phyloP scores from a whole-genome alignment of 2,888 invertebrate genomes.

The Drosophila meridiana region DNA sequence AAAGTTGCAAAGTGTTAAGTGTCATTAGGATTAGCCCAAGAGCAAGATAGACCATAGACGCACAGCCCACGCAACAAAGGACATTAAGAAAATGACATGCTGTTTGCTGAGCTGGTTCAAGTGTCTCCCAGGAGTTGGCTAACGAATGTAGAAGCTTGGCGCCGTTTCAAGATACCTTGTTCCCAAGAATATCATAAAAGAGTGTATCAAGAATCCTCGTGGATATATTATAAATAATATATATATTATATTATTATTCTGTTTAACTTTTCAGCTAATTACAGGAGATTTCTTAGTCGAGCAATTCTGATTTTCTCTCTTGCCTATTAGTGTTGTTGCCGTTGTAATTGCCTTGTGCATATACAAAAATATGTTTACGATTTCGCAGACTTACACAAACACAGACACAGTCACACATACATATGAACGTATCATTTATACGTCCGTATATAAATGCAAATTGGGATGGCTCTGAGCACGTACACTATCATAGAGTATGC shows the following conservation, averaged over 20 bases:
- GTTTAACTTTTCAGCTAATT: not conserved
- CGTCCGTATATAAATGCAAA: slow-evolving; percentile 42
- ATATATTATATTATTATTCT: not conserved
- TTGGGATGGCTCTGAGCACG: slow-evolving; percentile 36
- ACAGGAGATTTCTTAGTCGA: slow-evolving; percentile 1
- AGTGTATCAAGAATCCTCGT: not conserved
- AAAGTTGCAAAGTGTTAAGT: slow-evolving; percentile 9
- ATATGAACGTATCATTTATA: not conserved
- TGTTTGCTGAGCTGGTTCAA: not conserved
- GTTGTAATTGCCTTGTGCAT: slow-evolving; percentile 37
- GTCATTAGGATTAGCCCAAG: slow-evolving; percentile 19
- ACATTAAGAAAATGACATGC: slow-evolving; percentile 23
- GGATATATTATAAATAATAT: not conserved
- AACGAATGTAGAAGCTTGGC: slow-evolving; percentile 7
- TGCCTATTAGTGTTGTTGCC: slow-evolving; percentile 22
- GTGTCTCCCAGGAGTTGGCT: slow-evolving; percentile 13
- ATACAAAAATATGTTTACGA: slow-evolving; percentile 50
- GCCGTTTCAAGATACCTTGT: not conserved
- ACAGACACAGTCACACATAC: not conserved
- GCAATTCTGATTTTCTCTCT: not conserved
- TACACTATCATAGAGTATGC: slow-evolving; percentile 49
- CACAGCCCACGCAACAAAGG: not conserved
- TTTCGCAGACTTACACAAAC: slow-evolving; percentile 10
- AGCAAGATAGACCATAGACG: slow-evolving; percentile 2
- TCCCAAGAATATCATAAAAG: not conserved